These are phyloP conservation scores for Botia almorhae DNA, from an alignment of 2,797 vertebrate genomes.

Conservation along the genomic window DNA sequence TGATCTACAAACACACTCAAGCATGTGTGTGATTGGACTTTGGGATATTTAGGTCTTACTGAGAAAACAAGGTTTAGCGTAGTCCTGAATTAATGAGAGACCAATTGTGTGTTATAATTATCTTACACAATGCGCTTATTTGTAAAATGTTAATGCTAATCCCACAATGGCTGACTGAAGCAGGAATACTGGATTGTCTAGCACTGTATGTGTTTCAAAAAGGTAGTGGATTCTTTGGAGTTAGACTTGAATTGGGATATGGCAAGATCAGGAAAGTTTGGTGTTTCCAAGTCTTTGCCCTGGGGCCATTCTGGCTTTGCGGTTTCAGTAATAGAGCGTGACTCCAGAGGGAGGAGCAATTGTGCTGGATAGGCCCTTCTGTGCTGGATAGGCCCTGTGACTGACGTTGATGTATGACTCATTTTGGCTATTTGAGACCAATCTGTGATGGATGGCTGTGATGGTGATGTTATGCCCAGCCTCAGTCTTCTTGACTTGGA, in stretches of 20 bases:
- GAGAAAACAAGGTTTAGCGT: conserved; percentile 2
- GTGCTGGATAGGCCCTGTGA: conserved; percentile 69
- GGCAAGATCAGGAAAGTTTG: conserved; percentile 6
- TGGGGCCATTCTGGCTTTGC: conserved; percentile 28
- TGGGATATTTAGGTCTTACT: neutral
- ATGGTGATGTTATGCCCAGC: conserved; percentile 75
- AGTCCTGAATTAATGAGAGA: conserved; percentile 8
- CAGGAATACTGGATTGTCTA: neutral
- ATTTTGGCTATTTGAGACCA: conserved; percentile 61
- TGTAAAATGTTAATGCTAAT: conserved; percentile 5
- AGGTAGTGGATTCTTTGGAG: neutral
- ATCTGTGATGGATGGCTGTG: conserved; percentile 82
- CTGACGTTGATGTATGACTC: conserved; percentile 83
- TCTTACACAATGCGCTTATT: neutral
- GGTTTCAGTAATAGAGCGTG: conserved; percentile 30
- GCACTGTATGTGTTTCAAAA: neutral
- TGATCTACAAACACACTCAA: conserved; percentile 10
- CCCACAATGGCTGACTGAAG: neutral
- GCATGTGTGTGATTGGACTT: neutral
- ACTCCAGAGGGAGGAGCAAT: conserved; percentile 34
- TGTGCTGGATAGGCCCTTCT: conserved; percentile 67
- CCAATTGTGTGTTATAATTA: conserved; percentile 4
- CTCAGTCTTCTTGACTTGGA: conserved; percentile 65
- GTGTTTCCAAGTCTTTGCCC: conserved; percentile 25
- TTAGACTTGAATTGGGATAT: neutral